Percentiles rank a stretch among this genome's conserved stretches.
Conservation (phyloP, 2,797 vertebrate species). For the Helicolenus hilgendorfi region DNA sequence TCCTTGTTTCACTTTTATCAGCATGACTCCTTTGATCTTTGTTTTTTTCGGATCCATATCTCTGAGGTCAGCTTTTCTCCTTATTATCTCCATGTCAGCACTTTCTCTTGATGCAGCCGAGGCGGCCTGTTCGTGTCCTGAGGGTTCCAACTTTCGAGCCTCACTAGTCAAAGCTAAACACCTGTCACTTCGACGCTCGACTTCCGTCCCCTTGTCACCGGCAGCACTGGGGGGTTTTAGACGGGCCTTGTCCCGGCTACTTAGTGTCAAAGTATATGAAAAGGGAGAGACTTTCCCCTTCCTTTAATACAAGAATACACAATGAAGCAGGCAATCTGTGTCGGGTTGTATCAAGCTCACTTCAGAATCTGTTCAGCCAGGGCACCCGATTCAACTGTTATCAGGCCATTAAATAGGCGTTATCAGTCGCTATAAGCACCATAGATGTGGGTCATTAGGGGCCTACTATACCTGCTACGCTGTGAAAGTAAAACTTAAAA, state of each 20-base stretch:
- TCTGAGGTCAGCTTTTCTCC: slow-evolving; percentile 49
- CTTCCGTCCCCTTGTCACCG: slow-evolving; percentile 36
- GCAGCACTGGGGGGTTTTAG: slow-evolving; percentile 10
- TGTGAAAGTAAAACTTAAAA: too few species aligned
- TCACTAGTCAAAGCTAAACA: slow-evolving; percentile 74
- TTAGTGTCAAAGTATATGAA: slow-evolving; percentile 60
- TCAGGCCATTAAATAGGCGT: too few species aligned
- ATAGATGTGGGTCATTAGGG: too few species aligned
- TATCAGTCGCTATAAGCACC: too few species aligned
- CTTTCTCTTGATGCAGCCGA: slow-evolving; percentile 31
- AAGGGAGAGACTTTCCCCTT: not conserved
- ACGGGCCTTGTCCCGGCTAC: slow-evolving; percentile 47
- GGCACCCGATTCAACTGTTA: too few species aligned
- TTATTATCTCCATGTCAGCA: slow-evolving; percentile 63
- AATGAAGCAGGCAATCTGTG: not conserved
- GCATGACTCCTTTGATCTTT: slow-evolving; percentile 35
- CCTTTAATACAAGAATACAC: not conserved
- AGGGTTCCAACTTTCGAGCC: slow-evolving; percentile 56
- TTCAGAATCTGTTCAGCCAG: not conserved
- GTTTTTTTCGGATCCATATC: not conserved
- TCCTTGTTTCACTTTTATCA: slow-evolving; percentile 28
- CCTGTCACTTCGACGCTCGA: slow-evolving; percentile 70
- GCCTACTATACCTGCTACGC: too few species aligned
- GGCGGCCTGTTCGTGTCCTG: slow-evolving; percentile 44
- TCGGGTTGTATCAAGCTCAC: not conserved